These are phyloP conservation scores for Zapornia atra DNA, from an alignment of 2,113 vertebrate species.

Conservation along the genomic window DNA sequence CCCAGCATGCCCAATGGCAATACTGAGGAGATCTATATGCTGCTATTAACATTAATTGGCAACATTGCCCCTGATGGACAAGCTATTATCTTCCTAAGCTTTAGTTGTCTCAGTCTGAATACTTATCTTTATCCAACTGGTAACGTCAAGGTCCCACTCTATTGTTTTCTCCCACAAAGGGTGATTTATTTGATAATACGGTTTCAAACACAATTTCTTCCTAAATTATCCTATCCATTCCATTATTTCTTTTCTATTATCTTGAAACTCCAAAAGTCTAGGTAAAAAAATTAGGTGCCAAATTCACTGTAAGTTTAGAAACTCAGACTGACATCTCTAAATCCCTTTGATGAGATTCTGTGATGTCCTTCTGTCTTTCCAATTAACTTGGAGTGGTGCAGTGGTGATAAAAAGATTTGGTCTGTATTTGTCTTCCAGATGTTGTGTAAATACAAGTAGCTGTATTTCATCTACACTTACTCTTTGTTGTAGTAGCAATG, in stretches of 20 bases:
- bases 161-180: slow-evolving; percentile 53
- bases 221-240: slow-evolving; percentile 69
- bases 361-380: slow-evolving; percentile 45
- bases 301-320: slow-evolving; percentile 68
- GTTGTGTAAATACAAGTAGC: slow-evolving; percentile 34
- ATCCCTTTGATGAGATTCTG: slow-evolving; percentile 56
- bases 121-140: slow-evolving; percentile 62
- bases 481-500: not conserved
- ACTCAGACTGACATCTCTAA: slow-evolving; percentile 45
- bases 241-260: slow-evolving; percentile 69
- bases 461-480: slow-evolving; percentile 6
- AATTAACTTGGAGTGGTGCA: slow-evolving; percentile 38
- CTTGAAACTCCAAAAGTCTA: slow-evolving; percentile 30
- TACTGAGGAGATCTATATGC: slow-evolving; percentile 42
- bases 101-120: slow-evolving; percentile 57
- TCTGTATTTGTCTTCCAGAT: slow-evolving; percentile 31
- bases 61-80: slow-evolving; percentile 45
- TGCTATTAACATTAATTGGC: slow-evolving; percentile 66
- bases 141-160: slow-evolving; percentile 38
- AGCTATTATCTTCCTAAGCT: slow-evolving; percentile 66
- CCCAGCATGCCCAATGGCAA: not conserved
- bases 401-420: slow-evolving; percentile 32
- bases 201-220: slow-evolving; percentile 72
- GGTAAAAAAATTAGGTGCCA: slow-evolving; percentile 66
- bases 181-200: slow-evolving; percentile 70